Evolutionary conservation across 2,797 vertebrate species (phyloP).

Genomic region (Morelia viridis): DNA sequence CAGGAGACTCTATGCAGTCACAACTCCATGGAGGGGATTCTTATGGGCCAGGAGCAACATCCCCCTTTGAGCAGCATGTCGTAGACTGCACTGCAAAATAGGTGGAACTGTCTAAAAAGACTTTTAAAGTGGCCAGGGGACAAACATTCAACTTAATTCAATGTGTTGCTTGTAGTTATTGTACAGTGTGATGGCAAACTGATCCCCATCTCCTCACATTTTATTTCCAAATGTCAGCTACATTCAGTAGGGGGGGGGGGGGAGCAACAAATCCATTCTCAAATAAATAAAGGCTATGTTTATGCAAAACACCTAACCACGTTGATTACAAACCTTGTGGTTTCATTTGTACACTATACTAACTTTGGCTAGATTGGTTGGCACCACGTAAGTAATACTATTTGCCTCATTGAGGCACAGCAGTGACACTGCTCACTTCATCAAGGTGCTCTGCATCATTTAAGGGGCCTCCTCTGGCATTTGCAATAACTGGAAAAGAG

Average conservation of each 20-base stretch:
- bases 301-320: background rate
- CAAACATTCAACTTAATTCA: too few species aligned
- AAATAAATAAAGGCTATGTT: background rate
- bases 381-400: too few species aligned
- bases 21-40: background rate
- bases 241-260: background rate
- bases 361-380: background rate
- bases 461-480: too few species aligned
- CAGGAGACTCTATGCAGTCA: too few species aligned
- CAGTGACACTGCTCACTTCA: too few species aligned
- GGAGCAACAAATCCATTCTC: background rate
- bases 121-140: too few species aligned
- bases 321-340: background rate
- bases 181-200: too few species aligned
- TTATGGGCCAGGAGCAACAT: background rate
- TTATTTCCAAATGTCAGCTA: background rate
- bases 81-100: background rate
- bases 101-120: too few species aligned
- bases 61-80: background rate
- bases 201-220: background rate
- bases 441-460: too few species aligned
- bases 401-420: too few species aligned
- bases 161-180: too few species aligned
- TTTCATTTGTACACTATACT: background rate
- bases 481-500: too few species aligned